Percentiles rank a stretch among this genome's conserved stretches.
phyloP scores from a whole-genome alignment of 2,797 vertebrate species.

The Cirrhinus mrigala region DNA sequence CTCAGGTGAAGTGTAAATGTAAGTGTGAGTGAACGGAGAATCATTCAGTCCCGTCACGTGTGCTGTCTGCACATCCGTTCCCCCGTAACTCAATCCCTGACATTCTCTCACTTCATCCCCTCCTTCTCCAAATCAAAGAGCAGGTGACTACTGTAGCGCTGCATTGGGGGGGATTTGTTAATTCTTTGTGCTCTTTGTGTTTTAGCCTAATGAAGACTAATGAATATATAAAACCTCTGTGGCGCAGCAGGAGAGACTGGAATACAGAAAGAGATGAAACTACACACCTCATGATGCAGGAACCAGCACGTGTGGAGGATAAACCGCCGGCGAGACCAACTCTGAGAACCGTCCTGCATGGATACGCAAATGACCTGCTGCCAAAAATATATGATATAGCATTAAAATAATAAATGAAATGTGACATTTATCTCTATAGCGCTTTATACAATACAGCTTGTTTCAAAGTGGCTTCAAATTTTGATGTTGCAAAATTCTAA shows the following conservation, averaged over 20 bases:
- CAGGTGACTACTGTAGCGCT: not conserved
- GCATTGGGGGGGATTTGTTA: constrained; percentile 38
- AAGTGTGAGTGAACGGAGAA: constrained; percentile 4
- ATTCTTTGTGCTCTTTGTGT: constrained; percentile 49
- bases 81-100: constrained; percentile 5
- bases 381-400: too few relatives aligned
- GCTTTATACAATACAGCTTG: too few relatives aligned
- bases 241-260: constrained; percentile 21
- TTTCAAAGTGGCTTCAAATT: too few relatives aligned
- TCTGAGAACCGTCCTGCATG: not conserved
- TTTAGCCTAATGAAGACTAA: constrained; percentile 59
- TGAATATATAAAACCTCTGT: constrained; percentile 47
- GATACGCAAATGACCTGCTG: not conserved
- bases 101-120: not conserved
- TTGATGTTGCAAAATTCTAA: too few relatives aligned
- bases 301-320: not conserved
- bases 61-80: constrained; percentile 1
- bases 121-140: not conserved
- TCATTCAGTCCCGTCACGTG: constrained; percentile 22
- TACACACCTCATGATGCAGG: constrained; percentile 14
- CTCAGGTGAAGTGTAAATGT: not conserved
- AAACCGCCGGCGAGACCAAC: not conserved
- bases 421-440: too few relatives aligned
- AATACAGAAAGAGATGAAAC: constrained; percentile 42
- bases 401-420: too few relatives aligned